A percentile compares a stretch with the other conserved stretches of the same genome.
phyloP scores from a whole-genome alignment of 1,140 invertebrate species.

The Drosophila bocqueti region DNA sequence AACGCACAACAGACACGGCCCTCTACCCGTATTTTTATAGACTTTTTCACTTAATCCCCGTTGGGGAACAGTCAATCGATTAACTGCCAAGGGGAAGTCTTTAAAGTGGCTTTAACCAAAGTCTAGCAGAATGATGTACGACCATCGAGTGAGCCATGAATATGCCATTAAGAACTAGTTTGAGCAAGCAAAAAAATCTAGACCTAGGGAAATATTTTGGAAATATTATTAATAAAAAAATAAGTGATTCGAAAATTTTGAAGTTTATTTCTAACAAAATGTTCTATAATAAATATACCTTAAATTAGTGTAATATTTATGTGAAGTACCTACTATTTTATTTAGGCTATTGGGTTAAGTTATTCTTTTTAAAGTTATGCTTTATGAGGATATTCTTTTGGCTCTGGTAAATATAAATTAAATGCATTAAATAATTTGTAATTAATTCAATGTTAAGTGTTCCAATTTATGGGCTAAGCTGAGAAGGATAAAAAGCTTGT shows the following conservation, averaged over 20 bases:
- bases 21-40: conserved; percentile 44
- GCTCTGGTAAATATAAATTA: neutral
- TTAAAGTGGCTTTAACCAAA: conserved; percentile 42
- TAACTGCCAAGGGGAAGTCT: conserved; percentile 51
- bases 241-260: no score
- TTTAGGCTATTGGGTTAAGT: no score
- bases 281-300: neutral
- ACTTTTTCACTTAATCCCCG: conserved; percentile 53
- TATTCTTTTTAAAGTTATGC: no score
- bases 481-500: neutral
- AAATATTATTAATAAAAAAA: no score
- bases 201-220: no score
- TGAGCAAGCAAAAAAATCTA: neutral
- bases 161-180: conserved; percentile 10
- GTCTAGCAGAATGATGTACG: conserved; percentile 23
- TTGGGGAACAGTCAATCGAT: conserved; percentile 26
- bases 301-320: neutral
- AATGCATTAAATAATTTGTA: neutral
- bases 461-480: neutral
- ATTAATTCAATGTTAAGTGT: neutral
- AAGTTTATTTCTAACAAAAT: no score
- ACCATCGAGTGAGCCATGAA: conserved; percentile 9
- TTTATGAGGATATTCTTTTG: neutral
- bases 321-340: neutral
- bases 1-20: conserved; percentile 50